These are phyloP conservation scores for Acleris emargana DNA, from an alignment of 2,888 invertebrate species.

Conservation along the genomic window DNA sequence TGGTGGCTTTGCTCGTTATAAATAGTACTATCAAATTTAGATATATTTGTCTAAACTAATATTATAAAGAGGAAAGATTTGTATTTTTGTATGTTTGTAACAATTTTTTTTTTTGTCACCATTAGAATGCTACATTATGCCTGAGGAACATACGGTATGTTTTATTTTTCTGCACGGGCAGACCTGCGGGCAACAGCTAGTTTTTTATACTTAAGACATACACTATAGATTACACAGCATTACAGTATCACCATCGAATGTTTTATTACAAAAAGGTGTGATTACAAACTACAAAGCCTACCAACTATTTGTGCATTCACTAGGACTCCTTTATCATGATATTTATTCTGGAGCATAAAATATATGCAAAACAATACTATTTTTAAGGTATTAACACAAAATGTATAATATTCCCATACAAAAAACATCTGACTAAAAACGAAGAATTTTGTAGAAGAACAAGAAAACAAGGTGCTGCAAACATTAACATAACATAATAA, in stretches of 20 bases:
- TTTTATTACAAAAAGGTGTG: background rate
- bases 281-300: conserved; percentile 1
- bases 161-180: no score
- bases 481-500: conserved; percentile 54
- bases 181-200: no score
- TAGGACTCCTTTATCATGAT: background rate
- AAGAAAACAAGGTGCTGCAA: conserved; percentile 44
- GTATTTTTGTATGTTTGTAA: no score
- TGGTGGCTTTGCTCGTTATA: background rate
- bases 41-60: no score
- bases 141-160: no score
- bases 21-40: background rate
- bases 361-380: background rate
- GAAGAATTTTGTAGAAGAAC: background rate
- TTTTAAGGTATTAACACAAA: background rate
- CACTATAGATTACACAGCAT: background rate
- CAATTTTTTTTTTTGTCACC: no score
- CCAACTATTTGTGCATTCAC: background rate
- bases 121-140: no score
- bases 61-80: no score
- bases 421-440: background rate
- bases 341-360: conserved; percentile 9
- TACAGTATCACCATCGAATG: background rate
- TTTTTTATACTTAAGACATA: background rate
- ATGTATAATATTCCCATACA: background rate